Percentiles rank a stretch among this genome's conserved stretches.
phyloP scores from a whole-genome alignment of 2,888 invertebrate genomes.

The Zaprionus obscuricornis region DNA sequence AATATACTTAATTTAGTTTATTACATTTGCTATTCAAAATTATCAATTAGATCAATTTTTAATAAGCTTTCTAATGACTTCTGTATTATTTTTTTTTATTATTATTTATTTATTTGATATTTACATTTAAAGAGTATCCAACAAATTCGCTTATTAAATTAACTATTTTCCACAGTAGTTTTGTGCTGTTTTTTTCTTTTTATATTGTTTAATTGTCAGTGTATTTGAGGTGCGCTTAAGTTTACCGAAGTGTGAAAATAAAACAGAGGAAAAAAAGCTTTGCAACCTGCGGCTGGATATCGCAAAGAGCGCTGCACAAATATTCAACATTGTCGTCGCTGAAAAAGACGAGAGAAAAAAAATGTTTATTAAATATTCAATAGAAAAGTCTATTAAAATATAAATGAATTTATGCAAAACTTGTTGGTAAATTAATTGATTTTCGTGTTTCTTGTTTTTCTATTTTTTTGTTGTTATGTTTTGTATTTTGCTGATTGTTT shows the following conservation, averaged over 20 bases:
- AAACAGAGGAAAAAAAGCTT: conserved; percentile 11
- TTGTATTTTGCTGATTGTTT: no score
- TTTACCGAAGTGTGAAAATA: conserved; percentile 58
- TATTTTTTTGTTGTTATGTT: no score
- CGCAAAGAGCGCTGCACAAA: background rate
- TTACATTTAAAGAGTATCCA: no score
- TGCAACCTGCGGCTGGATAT: background rate
- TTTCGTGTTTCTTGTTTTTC: conserved; percentile 28
- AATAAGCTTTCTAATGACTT: no score
- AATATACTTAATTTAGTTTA: no score
- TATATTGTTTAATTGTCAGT: conserved; percentile 2
- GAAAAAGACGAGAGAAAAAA: background rate
- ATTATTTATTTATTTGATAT: background rate
- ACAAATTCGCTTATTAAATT: no score
- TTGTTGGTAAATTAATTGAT: conserved; percentile 51
- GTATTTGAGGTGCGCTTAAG: conserved; percentile 35
- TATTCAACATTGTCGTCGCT: background rate
- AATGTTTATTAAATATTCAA: conserved; percentile 30
- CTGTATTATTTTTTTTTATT: no score
- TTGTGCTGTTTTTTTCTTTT: background rate
- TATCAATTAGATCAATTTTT: no score
- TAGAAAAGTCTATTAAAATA: conserved; percentile 22
- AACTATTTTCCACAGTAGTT: background rate
- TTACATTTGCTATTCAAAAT: no score
- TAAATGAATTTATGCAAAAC: conserved; percentile 32